Percentiles rank a stretch among this genome's conserved stretches.
These are phyloP conservation scores for Montipora cactus DNA, from an alignment of 64 coral and sea anemone genomes.

Conservation along the genomic window DNA sequence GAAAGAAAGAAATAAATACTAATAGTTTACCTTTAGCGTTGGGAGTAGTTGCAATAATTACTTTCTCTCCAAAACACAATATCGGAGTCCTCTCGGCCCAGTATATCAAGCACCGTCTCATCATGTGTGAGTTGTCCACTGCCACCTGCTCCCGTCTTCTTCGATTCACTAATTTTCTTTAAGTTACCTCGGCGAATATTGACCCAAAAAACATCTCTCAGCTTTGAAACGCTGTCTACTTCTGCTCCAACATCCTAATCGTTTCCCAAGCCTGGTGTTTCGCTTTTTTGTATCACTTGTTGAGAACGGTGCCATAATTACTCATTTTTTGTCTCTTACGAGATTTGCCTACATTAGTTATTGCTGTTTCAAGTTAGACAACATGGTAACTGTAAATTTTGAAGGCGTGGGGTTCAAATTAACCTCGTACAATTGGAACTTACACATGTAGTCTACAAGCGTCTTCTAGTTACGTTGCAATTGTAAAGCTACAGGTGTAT, in stretches of 20 bases:
- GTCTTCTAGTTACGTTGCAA: neutral
- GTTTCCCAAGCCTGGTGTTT: too few relatives aligned
- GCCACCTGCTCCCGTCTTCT: slow-evolving; percentile 16
- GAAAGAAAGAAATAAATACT: too few relatives aligned
- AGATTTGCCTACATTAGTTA: neutral
- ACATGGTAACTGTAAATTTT: too few relatives aligned
- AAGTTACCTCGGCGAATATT: too few relatives aligned
- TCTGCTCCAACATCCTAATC: too few relatives aligned
- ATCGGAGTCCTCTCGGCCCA: neutral
- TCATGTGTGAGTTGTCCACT: neutral
- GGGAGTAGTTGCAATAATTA: too few relatives aligned
- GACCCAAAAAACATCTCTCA: too few relatives aligned
- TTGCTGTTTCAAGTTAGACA: too few relatives aligned
- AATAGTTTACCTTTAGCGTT: too few relatives aligned
- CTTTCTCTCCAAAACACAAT: neutral
- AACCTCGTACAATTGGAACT: neutral
- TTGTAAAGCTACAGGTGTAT: slow-evolving; percentile 16
- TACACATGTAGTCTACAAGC: too few relatives aligned
- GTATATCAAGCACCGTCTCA: neutral
- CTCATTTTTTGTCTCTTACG: slow-evolving; percentile 6
- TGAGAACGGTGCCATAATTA: slow-evolving; percentile 17
- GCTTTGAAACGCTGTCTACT: too few relatives aligned
- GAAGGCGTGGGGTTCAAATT: neutral
- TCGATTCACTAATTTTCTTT: too few relatives aligned
- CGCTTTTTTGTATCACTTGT: slow-evolving; percentile 7